Conservation (phyloP, 2,113 vertebrate genomes). For the Hydropotes inermis region DNA sequence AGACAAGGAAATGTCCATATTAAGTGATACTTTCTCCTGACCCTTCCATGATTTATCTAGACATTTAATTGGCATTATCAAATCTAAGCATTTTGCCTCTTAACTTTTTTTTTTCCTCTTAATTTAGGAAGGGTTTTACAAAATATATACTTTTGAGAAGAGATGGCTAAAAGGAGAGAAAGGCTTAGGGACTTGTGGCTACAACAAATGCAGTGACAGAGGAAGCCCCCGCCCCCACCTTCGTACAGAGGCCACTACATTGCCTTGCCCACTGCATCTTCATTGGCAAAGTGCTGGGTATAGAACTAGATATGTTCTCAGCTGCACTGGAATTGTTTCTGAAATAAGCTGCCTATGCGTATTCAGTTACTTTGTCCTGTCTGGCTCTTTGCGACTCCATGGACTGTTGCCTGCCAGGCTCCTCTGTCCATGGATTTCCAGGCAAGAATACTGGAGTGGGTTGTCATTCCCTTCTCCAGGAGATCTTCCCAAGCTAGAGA, state of each 20-base stretch:
- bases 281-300: background rate
- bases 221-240: accelerated
- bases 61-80: background rate
- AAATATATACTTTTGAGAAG: background rate
- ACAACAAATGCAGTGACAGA: accelerated
- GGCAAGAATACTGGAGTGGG: background rate
- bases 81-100: background rate
- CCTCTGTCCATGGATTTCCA: background rate
- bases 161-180: background rate
- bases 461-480: background rate
- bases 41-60: background rate
- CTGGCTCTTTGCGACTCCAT: background rate
- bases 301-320: background rate
- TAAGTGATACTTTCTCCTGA: background rate
- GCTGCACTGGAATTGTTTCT: background rate
- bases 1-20: background rate
- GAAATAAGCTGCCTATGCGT: background rate
- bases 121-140: background rate
- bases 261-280: accelerated
- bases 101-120: background rate
- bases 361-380: background rate
- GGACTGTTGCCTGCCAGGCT: background rate
- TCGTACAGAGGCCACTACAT: accelerated
- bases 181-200: background rate
- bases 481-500: background rate